Conservation (phyloP, 2,113 vertebrate genomes). For the Ophthalmolycus amberensis region DNA sequence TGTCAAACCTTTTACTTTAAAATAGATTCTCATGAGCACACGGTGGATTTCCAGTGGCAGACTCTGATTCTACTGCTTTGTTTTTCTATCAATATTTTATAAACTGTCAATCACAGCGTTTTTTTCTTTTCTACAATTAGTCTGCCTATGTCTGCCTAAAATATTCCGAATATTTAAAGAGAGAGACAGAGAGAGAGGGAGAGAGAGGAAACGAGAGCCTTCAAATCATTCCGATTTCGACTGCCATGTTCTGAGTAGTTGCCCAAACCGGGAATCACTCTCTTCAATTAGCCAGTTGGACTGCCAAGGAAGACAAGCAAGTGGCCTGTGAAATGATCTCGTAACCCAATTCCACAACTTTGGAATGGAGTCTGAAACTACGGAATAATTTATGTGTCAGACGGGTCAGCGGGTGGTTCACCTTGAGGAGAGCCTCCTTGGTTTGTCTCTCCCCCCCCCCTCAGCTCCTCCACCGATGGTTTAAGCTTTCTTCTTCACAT, state of each 20-base stretch:
- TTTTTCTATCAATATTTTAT: slow-evolving; percentile 60
- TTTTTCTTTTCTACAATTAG: slow-evolving; percentile 36
- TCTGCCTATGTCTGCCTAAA: slow-evolving; percentile 17
- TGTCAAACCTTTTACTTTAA: background rate
- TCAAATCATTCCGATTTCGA: slow-evolving; percentile 80
- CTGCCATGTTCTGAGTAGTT: slow-evolving; percentile 83
- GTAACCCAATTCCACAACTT: slow-evolving; percentile 88
- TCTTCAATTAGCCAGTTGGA: slow-evolving; percentile 89
- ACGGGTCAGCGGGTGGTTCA: slow-evolving; percentile 81
- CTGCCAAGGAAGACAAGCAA: slow-evolving; percentile 89
- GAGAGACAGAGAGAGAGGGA: background rate
- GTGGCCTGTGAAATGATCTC: slow-evolving; percentile 89
- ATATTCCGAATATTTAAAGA: slow-evolving; percentile 49
- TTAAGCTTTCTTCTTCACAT: slow-evolving; percentile 23
- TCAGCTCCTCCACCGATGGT: slow-evolving; percentile 21
- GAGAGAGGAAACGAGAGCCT: slow-evolving; percentile 26
- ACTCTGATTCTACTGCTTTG: slow-evolving; percentile 1
- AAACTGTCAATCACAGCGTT: slow-evolving; percentile 56
- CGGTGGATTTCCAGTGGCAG: slow-evolving; percentile 8
- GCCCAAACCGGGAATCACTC: slow-evolving; percentile 84
- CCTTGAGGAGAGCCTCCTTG: slow-evolving; percentile 76
- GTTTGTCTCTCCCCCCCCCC: slow-evolving; percentile 34
- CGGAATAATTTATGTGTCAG: slow-evolving; percentile 84
- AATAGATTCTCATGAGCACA: slow-evolving; percentile 19
- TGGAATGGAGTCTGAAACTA: slow-evolving; percentile 86